A percentile compares a stretch with the other conserved stretches of the same genome.
phyloP scores from a whole-genome alignment of 2,888 invertebrate genomes.

The Tetrapedia diversipes region DNA sequence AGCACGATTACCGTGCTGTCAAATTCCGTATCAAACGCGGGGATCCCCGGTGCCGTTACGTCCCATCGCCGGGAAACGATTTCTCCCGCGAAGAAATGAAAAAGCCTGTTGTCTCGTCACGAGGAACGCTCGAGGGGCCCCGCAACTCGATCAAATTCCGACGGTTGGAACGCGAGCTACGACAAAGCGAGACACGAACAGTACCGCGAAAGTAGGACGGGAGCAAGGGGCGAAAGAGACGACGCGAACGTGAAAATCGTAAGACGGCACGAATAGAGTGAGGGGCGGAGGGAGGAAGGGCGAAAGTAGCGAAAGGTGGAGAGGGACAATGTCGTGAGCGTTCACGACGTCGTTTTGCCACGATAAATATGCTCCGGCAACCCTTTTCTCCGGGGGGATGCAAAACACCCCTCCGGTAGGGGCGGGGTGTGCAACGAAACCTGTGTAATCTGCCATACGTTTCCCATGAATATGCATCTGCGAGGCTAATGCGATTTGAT shows the following conservation, averaged over 20 bases:
- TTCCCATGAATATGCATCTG: slow-evolving; percentile 82
- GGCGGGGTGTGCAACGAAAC: slow-evolving; percentile 76
- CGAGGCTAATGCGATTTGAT: slow-evolving; percentile 80
- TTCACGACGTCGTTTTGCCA: slow-evolving; percentile 70
- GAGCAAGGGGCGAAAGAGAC: background rate
- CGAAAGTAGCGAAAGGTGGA: slow-evolving; percentile 32
- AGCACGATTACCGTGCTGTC: slow-evolving; percentile 36
- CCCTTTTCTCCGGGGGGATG: slow-evolving; percentile 66
- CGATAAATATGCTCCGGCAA: slow-evolving; percentile 73
- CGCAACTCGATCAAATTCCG: slow-evolving; percentile 66
- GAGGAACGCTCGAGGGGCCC: slow-evolving; percentile 41
- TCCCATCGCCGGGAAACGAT: slow-evolving; percentile 34
- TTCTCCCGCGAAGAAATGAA: slow-evolving; percentile 55
- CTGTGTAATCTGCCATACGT: slow-evolving; percentile 79
- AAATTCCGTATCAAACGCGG: slow-evolving; percentile 34
- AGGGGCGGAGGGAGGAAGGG: background rate
- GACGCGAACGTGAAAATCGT: slow-evolving; percentile 29
- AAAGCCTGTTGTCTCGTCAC: slow-evolving; percentile 55
- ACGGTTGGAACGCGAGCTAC: slow-evolving; percentile 61
- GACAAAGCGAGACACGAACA: background rate
- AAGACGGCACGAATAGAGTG: slow-evolving; percentile 25
- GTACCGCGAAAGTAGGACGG: background rate
- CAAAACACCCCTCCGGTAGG: slow-evolving; percentile 73
- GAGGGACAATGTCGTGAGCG: slow-evolving; percentile 56
- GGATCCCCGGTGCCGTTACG: slow-evolving; percentile 24